Percentiles rank a stretch among this genome's conserved stretches.
Conservation (phyloP, 2,113 vertebrate species). For the Setophaga coronata region DNA sequence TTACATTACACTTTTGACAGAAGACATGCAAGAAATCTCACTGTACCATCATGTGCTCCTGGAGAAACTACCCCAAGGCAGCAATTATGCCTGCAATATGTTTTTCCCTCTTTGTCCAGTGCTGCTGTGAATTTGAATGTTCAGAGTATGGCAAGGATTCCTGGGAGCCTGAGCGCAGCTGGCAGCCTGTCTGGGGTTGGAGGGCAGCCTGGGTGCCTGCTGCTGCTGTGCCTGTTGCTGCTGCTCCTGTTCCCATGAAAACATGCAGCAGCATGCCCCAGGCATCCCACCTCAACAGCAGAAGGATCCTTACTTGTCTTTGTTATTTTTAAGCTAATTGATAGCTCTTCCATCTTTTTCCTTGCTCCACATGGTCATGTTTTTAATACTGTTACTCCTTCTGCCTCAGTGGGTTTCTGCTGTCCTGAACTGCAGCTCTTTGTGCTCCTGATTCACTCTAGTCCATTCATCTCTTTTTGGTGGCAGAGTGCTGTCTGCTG, state of each 20-base stretch:
- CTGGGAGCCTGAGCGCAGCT: not conserved
- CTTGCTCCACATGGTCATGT: not conserved
- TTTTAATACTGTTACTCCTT: conserved; percentile 50
- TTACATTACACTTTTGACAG: not conserved
- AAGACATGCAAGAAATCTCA: not conserved
- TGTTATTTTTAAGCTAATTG: not conserved
- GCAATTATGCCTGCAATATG: not conserved
- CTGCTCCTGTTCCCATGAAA: not conserved
- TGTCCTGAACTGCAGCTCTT: conserved; percentile 40
- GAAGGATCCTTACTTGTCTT: not conserved
- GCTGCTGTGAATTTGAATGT: not conserved
- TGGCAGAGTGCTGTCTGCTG: conserved; percentile 43
- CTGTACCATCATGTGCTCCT: not conserved
- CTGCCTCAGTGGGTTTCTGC: conserved; percentile 46
- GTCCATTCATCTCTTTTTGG: conserved; percentile 50
- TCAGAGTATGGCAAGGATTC: not conserved
- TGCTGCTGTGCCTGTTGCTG: not conserved
- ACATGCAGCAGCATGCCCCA: not conserved
- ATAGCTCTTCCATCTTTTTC: conserved; percentile 17
- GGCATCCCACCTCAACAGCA: not conserved
- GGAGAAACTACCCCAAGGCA: not conserved
- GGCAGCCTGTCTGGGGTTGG: not conserved
- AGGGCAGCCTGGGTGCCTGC: not conserved
- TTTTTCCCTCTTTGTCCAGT: not conserved
- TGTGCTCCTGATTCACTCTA: conserved; percentile 51